Conservation (phyloP, 2,113 vertebrate genomes). For the Nestor notabilis region DNA sequence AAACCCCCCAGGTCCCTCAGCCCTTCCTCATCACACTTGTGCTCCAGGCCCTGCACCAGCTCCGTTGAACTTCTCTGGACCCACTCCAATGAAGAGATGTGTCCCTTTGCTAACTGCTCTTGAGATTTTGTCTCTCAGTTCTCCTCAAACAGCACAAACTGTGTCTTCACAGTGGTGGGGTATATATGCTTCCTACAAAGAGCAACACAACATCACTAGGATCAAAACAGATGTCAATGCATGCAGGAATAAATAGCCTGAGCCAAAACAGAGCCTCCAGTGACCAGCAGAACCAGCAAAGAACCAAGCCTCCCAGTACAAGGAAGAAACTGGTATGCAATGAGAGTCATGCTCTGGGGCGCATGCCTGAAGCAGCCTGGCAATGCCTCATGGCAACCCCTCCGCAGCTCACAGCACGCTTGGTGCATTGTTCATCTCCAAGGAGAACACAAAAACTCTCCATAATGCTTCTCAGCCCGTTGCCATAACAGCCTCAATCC, state of each 20-base stretch:
- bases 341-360: accelerated
- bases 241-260: accelerated
- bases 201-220: accelerated
- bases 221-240: accelerated
- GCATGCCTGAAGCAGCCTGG: not conserved
- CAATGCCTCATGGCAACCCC: not conserved
- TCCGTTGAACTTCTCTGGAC: not conserved
- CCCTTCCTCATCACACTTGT: not conserved
- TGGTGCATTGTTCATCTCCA: not conserved
- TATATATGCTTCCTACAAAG: accelerated
- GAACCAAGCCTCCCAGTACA: not conserved
- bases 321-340: not conserved
- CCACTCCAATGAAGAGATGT: accelerated
- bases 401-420: not conserved
- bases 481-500: constrained; percentile 31
- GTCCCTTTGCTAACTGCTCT: not conserved
- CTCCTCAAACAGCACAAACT: not conserved
- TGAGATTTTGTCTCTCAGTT: accelerated
- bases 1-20: not conserved
- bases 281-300: not conserved
- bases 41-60: not conserved
- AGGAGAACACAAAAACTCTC: not conserved
- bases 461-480: not conserved
- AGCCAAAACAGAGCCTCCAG: accelerated
- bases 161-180: accelerated